These are phyloP conservation scores for Balearica regulorum DNA, from an alignment of 2,797 vertebrate genomes.

Conservation along the genomic window DNA sequence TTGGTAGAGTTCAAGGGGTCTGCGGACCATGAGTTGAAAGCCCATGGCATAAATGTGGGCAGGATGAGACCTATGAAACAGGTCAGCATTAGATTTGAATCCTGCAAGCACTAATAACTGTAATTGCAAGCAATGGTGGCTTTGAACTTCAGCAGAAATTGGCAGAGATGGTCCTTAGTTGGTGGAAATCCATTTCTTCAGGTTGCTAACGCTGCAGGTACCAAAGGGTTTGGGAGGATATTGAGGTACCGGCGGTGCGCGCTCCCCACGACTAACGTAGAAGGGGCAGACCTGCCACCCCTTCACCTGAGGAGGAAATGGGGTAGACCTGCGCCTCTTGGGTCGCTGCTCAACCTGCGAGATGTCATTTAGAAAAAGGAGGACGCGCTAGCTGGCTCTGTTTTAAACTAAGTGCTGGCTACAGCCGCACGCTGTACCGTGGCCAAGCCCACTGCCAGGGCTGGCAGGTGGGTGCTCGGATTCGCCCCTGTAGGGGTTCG, in stretches of 20 bases:
- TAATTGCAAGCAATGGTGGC: not conserved
- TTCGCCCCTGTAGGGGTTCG: not conserved
- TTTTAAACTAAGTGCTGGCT: not conserved
- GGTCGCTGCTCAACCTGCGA: accelerated
- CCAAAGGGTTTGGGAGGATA: not conserved
- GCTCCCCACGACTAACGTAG: accelerated
- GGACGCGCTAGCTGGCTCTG: not conserved
- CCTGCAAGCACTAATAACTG: not conserved
- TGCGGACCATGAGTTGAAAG: not conserved
- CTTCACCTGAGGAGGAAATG: not conserved
- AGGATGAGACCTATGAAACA: not conserved
- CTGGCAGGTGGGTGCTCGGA: accelerated
- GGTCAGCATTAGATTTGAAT: not conserved
- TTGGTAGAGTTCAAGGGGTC: not conserved
- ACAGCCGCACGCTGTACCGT: accelerated
- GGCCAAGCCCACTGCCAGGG: not conserved
- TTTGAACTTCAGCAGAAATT: not conserved
- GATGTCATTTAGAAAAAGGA: not conserved
- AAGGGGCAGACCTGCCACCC: not conserved
- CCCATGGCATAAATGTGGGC: not conserved
- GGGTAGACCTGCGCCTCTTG: not conserved
- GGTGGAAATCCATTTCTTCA: not conserved
- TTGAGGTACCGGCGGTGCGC: accelerated
- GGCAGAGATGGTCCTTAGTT: not conserved
- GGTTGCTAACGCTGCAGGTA: not conserved